phyloP scores from a whole-genome alignment of 2,113 vertebrate genomes.

The Hemichromis elongatus region DNA sequence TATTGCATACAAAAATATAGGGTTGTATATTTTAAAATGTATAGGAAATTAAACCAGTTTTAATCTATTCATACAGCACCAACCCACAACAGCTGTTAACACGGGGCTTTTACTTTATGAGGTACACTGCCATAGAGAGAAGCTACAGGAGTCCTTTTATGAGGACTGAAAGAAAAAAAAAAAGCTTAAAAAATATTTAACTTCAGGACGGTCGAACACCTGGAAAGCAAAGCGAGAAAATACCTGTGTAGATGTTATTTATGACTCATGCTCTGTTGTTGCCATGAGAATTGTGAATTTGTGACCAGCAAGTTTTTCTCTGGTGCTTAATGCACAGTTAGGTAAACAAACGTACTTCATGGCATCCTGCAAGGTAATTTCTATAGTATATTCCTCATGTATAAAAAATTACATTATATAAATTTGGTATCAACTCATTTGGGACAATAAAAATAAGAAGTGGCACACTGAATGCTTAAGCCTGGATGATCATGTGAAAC shows the following conservation, averaged over 20 bases:
- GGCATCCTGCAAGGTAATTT: neutral
- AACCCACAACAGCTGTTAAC: neutral
- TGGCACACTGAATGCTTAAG: neutral
- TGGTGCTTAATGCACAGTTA: neutral
- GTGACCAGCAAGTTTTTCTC: neutral
- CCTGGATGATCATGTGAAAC: neutral
- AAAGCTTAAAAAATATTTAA: neutral
- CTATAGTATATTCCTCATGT: neutral
- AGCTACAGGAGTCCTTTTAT: neutral
- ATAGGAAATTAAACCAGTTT: neutral
- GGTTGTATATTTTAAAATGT: neutral
- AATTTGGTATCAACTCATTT: neutral
- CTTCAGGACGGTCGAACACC: neutral
- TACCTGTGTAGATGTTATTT: neutral
- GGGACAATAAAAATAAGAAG: neutral
- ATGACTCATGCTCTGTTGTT: neutral
- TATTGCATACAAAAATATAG: neutral
- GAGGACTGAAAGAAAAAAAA: neutral
- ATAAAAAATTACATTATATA: neutral
- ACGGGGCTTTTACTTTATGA: neutral
- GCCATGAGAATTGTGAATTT: no score
- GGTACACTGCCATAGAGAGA: neutral
- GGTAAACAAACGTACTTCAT: neutral
- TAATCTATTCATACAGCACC: neutral
- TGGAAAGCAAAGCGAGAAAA: neutral